Evolutionary conservation across 1,140 invertebrate genomes (phyloP), one percentile per base, ranked within the genome.

Genomic region (Heliconius congener): DNA sequence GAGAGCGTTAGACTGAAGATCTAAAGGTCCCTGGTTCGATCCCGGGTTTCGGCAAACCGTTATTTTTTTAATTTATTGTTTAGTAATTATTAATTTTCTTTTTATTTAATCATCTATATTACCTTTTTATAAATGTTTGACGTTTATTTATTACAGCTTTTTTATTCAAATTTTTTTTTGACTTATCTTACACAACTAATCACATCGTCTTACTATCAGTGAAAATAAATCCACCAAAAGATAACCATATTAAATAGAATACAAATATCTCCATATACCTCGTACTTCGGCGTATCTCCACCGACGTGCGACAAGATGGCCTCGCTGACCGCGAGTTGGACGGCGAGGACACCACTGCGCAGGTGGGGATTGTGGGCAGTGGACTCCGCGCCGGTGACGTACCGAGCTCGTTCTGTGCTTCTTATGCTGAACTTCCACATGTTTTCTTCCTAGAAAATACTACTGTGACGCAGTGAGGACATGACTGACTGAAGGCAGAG

Each of bases 1-100:
- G 93, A 95, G 93, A 95, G 93, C 93, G 94, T 95, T 95, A 95
- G 94, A 95, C 93, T 95, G 94, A 95, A 94, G 94, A 95, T 95
- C 93, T 95, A 95, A 95, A 95, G 91, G 91, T 94, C 94, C 94
- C 93, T 82, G 90, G 93, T 95, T 95, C 94, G 88, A 95, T 95
- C 92, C 93, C 94, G 89, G 93, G 93, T 94, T 94, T 94, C 93
- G 92, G 93, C 93, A 94, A 4, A 13, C 23, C 11, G 52, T n/a
- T 8, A 50, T 55, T 77, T 82, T 82, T 82, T 13, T 0, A 8
- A 71, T 19, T 37, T n/a, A 39, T 23, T 71, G 6, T 13, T 34
- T 71, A 16, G 1, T 66, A 27, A 11, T 27, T 1, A 13, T 66
- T 66, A 3, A 27, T 5, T 66, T 27, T 66, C 1, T 23, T 27